Evolutionary conservation across 2,888 invertebrate species (phyloP), one percentile per base, ranked within the genome.

Genomic region (Adelognathus sp.): DNA sequence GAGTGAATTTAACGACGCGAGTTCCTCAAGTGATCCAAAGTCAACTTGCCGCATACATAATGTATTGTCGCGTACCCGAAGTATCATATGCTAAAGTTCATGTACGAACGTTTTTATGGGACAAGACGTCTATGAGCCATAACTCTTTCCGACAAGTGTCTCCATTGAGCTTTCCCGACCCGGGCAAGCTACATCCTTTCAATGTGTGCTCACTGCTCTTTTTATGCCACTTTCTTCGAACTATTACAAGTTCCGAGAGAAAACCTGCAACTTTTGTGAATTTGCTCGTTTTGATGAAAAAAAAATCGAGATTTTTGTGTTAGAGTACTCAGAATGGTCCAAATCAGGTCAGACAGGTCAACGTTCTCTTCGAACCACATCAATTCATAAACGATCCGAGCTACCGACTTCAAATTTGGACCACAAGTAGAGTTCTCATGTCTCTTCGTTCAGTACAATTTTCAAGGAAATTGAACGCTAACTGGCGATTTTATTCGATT

Each of bases 41-140:
- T 64, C 46, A 63, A 33, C 44, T 21, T 56, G 29, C 21, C 16
- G 21, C 29, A 69, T 58, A 33, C 29, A 69, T 56, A 56, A 56
- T 31, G 31, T n/a, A 50, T 46, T 64, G 9, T 7, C 11, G 60
- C 39, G 36, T 39, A 39, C 21, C 21, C 6, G 14, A 33, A 31
- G 31, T 61, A 29, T 14, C 29, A 29, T 61, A 14, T 16, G 27
- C 24, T 27, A n/a, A n/a, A 27, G 41, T 41, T n/a, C n/a, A n/a
- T n/a, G 18, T 36, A 58, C n/a, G 21, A 16, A 24, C n/a, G 24
- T 50, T 50, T n/a, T 50, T 31, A 58, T 21, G n/a, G 36, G 1
- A 58, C 18, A 21, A 3, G 21, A 21, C n/a, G 58, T 58, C 21
- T 58, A 36, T 9, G 21, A 18, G 21, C 21, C 36, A 24, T 58